Percentiles rank a stretch among this genome's conserved stretches.
These are phyloP conservation scores for Oithona nana DNA, from an alignment of 2,888 invertebrate species.

Conservation along the genomic window DNA sequence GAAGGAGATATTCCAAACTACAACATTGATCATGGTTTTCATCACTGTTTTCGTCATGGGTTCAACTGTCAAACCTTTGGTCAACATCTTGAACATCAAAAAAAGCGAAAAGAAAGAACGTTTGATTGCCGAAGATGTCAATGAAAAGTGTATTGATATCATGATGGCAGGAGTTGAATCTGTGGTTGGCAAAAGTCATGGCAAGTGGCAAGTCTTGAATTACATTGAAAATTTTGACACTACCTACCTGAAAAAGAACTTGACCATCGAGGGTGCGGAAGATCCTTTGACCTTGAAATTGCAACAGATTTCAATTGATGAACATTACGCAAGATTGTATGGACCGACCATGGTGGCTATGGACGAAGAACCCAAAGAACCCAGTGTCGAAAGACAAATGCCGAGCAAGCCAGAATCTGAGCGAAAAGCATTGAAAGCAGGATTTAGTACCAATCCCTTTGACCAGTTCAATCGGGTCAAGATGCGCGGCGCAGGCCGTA, in stretches of 20 bases:
- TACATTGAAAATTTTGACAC: background rate
- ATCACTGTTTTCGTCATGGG: conserved; percentile 29
- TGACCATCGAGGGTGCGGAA: background rate
- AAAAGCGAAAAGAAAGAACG: conserved; percentile 16
- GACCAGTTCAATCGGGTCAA: no score
- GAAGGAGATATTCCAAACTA: conserved; percentile 29
- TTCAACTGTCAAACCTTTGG: conserved; percentile 34
- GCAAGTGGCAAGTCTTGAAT: background rate
- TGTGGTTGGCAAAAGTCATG: background rate
- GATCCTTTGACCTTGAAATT: background rate
- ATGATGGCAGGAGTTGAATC: conserved; percentile 8
- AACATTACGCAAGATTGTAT: conserved; percentile 11
- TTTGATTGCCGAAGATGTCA: background rate
- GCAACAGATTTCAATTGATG: background rate
- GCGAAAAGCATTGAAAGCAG: no score
- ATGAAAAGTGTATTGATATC: conserved; percentile 2
- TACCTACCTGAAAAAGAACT: conserved; percentile 3
- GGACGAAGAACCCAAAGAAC: no score
- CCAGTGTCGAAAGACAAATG: no score
- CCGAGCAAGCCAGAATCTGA: no score
- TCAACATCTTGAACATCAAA: conserved; percentile 31
- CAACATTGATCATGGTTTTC: conserved; percentile 34
- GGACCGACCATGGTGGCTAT: conserved; percentile 5
- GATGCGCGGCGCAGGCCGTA: no score
- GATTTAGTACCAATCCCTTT: no score